phyloP scores from a whole-genome alignment of 1,140 invertebrate genomes.

The Drosophila nannoptera region DNA sequence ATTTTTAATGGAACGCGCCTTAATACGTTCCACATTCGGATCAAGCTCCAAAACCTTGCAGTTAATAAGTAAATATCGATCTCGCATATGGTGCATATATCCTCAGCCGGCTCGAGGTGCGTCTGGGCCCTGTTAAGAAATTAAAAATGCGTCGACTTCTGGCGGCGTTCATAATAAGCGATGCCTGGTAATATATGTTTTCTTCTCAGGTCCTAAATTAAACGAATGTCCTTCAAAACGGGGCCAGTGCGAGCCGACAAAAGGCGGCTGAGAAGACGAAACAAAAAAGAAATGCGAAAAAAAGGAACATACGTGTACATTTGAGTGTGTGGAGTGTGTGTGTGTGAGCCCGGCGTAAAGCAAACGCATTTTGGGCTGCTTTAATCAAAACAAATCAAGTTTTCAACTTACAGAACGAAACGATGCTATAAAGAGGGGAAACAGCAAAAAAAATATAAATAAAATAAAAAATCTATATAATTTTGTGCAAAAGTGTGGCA shows the following conservation, averaged over 20 bases:
- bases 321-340: neutral
- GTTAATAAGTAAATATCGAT: too few species aligned
- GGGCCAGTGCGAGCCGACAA: conserved; percentile 29
- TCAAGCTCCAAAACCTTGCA: too few species aligned
- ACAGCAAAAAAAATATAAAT: conserved; percentile 21
- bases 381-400: conserved; percentile 64
- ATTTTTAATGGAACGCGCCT: too few species aligned
- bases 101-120: neutral
- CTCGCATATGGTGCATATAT: neutral
- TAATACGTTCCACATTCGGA: too few species aligned
- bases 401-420: conserved; percentile 26
- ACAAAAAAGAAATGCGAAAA: neutral
- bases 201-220: conserved; percentile 58
- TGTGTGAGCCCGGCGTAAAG: conserved; percentile 4
- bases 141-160: neutral
- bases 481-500: conserved; percentile 53
- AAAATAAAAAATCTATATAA: neutral
- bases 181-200: conserved; percentile 55
- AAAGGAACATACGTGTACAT: neutral
- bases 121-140: conserved; percentile 9
- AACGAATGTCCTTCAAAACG: conserved; percentile 61
- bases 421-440: conserved; percentile 23
- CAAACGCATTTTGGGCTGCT: conserved; percentile 41
- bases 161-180: conserved; percentile 40
- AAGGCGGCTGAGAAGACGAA: conserved; percentile 17